Evolutionary conservation across 1,140 invertebrate species (phyloP), one percentile per base, ranked within the genome.

Genomic region (Nylanderia fulva): DNA sequence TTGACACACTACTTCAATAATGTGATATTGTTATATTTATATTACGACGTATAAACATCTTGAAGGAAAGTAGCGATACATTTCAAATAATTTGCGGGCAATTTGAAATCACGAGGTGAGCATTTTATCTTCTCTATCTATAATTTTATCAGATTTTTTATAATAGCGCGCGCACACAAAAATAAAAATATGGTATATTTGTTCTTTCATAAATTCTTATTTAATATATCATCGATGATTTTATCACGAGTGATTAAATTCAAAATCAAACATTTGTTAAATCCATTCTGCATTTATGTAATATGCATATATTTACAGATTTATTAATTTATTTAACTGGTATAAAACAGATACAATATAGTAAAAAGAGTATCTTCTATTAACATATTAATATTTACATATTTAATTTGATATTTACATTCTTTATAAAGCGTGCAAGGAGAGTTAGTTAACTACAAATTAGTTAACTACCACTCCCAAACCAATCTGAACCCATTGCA

Each of bases 401-500:
- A 76, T 52, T 76, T n/a, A n/a, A 0, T 76, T 77, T 85, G 6
- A 77, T 63, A 88, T 88, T 80, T 88, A 88, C 86, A 85, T 27
- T 68, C 42, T 42, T 56, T 13, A 27, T 61, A 27, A 42, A 58
- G 15, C 61, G 36, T 21, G 45, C 45, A 4, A 48, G 3, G 45
- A 48, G 15, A 18, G 15, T 48, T 48, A 39, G 45, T 74, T 52
- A 83, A 83, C 29, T 33, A 33, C 64, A 85, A 76, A 88, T 82
- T 79, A 89, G 68, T 89, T 93, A 95, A 88, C 92, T 94, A 33
- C 75, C 21, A 9, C 93, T 93, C 91, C 93, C 93, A 85, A 97
- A 97, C 97, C 97, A 97, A 91, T 97, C 97, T 18, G 96, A 96
- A 4, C 97, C 97, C 96, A 98, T 97, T 2, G 96, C 96, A 39